A percentile compares a stretch with the other conserved stretches of the same genome.
phyloP scores from a whole-genome alignment of 37 sponge, comb jelly and placozoan genomes.

The Dysidea cf. avara region DNA sequence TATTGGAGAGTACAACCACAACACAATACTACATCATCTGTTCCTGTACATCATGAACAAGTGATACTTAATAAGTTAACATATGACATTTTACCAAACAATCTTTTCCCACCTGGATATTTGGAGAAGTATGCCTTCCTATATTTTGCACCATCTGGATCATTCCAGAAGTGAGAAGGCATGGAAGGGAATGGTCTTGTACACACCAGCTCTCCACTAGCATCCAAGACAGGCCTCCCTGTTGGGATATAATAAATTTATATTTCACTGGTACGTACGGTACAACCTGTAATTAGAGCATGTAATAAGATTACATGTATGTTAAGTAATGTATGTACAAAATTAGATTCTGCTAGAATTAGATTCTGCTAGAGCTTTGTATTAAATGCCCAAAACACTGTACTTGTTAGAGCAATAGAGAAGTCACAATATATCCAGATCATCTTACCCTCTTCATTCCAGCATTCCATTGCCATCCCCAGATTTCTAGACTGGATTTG shows the following conservation, averaged over 20 bases:
- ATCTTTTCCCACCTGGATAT: conserved; percentile 52
- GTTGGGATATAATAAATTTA: neutral
- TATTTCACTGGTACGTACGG: neutral
- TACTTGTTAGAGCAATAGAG: too few species aligned
- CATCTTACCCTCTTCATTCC: conserved; percentile 74
- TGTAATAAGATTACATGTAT: too few species aligned
- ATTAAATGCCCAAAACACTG: too few species aligned
- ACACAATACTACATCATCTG: neutral
- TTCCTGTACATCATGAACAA: too few species aligned
- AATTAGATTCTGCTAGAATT: too few species aligned
- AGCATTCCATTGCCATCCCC: conserved; percentile 93
- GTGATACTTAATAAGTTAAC: too few species aligned
- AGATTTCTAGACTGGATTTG: conserved; percentile 92
- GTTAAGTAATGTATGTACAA: too few species aligned
- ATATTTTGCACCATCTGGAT: conserved; percentile 88
- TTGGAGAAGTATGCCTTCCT: conserved; percentile 89
- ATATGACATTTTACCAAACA: too few species aligned
- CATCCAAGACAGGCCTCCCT: conserved; percentile 84
- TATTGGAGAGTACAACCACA: conserved; percentile 3
- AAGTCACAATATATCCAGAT: too few species aligned
- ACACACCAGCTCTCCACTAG: conserved; percentile 93
- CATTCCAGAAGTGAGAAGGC: conserved; percentile 97
- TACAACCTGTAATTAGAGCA: too few species aligned
- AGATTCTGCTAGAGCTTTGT: too few species aligned
- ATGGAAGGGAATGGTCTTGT: conserved; percentile 93